Percentiles rank a stretch among this genome's conserved stretches.
These are phyloP conservation scores for Himalopsyche kuldschensis DNA, from an alignment of 2,888 invertebrate genomes.

Conservation along the genomic window DNA sequence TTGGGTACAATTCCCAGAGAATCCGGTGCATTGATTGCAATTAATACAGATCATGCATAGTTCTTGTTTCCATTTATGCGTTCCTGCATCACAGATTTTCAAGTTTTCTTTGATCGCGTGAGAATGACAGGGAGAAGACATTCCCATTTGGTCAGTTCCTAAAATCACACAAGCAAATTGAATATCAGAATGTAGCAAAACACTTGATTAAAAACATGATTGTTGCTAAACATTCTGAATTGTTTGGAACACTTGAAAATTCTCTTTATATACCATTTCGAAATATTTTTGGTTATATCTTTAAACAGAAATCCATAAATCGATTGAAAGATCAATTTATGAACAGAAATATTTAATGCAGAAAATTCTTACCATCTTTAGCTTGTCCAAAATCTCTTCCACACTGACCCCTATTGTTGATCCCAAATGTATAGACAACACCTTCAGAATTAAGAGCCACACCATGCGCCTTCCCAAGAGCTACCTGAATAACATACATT, in stretches of 20 bases:
- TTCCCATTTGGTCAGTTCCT: slow-evolving; percentile 30
- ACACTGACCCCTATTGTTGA: slow-evolving; percentile 98
- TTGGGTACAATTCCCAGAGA: slow-evolving; percentile 73
- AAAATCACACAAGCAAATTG: neutral
- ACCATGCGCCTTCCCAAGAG: slow-evolving; percentile 95
- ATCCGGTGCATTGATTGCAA: slow-evolving; percentile 93
- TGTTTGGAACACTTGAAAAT: too few relatives aligned
- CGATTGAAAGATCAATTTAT: too few relatives aligned
- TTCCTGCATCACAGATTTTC: slow-evolving; percentile 52
- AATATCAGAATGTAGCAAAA: too few relatives aligned
- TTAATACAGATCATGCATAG: slow-evolving; percentile 88
- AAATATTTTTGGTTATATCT: too few relatives aligned
- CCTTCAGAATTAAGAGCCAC: slow-evolving; percentile 86
- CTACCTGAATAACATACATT: slow-evolving; percentile 62
- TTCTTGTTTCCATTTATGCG: slow-evolving; percentile 79
- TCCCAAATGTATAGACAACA: slow-evolving; percentile 91
- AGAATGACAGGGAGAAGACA: neutral
- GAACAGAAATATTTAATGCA: neutral
- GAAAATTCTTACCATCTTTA: neutral
- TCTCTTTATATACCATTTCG: too few relatives aligned
- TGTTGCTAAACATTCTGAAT: too few relatives aligned
- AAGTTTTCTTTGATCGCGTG: slow-evolving; percentile 36
- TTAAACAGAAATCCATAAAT: too few relatives aligned
- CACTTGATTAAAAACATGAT: too few relatives aligned
- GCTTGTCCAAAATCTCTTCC: slow-evolving; percentile 72